Base-by-base conservation (phyloP, 1,140 invertebrate genomes). In the Anastrepha ludens region DNA sequence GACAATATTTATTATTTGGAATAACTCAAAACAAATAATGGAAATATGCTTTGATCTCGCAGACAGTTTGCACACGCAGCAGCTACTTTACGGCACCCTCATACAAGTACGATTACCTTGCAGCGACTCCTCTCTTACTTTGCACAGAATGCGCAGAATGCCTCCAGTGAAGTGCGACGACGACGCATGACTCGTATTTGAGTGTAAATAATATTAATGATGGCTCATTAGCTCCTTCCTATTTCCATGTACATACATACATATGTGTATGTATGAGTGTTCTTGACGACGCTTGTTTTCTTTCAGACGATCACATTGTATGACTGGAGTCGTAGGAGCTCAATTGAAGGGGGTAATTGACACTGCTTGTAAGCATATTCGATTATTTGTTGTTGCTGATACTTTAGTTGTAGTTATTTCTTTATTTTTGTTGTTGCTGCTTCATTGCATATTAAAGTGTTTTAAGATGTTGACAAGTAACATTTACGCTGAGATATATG, bases 151-250 rank as follows among this genome's bases (percentile, higher is more conserved):
- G 74, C 9, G 74, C 74, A 81, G 74, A 58, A 81, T 81, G 74
- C 47, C 44, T 81, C 74, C 74, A 81, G 74, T 81, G 74, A 55
- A 81, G 74, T 55, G 47, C 74, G 74, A 81, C 74, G 47, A 81
- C 47, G n/a, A 41, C 47, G 20, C 47, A 55, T 81, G 74, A n/a
- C 47, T 55, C 74, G 6, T 81, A 55, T 55, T 65, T 15, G 85
- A 15, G 39, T 65, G 85, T 86, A 65, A 62, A 62, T 86, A 62
- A 86, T 86, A 86, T 86, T 86, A 64, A 86, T 86, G 85, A 86
- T 86, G 85, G 85, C 85, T 64, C 85, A 86, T 86, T 86, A 86
- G 59, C 39, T 62, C 3, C 85, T 65, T 86, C 29, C 59, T 15
- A 81, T 81, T 58, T 4, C 9, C 44, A 47, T 67, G 11, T 8